phyloP scores from a whole-genome alignment of 2,888 invertebrate species.

The Stegana nigrithorax region DNA sequence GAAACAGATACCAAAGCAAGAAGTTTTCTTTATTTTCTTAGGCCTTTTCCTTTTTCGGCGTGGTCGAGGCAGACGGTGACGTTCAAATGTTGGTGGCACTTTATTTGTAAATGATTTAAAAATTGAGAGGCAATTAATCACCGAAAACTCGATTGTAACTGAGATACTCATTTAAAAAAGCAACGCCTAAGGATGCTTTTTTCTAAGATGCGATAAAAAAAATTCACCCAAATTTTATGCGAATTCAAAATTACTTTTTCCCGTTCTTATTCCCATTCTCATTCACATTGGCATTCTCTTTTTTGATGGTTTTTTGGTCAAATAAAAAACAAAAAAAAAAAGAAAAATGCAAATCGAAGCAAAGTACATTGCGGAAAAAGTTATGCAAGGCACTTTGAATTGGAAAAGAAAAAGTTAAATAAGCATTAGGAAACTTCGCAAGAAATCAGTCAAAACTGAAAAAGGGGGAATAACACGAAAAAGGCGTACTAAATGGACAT shows the following conservation, averaged over 20 bases:
- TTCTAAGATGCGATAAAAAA: slow-evolving; percentile 27
- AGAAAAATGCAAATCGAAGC: not conserved
- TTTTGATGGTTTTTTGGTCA: no score
- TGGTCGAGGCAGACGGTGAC: not conserved
- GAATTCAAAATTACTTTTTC: slow-evolving; percentile 19
- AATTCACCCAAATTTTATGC: slow-evolving; percentile 18
- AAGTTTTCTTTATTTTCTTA: slow-evolving; percentile 26
- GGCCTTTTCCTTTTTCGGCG: slow-evolving; percentile 15
- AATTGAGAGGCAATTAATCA: slow-evolving; percentile 64
- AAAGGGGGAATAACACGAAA: slow-evolving; percentile 37
- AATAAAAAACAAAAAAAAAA: not conserved
- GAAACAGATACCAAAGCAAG: slow-evolving; percentile 39
- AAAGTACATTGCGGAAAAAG: not conserved
- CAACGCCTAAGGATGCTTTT: slow-evolving; percentile 37
- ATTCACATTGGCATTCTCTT: no score
- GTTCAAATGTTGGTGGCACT: slow-evolving; percentile 16
- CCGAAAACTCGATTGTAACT: slow-evolving; percentile 53
- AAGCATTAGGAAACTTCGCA: slow-evolving; percentile 24
- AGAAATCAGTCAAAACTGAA: not conserved
- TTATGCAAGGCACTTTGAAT: slow-evolving; percentile 24
- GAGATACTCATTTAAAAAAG: slow-evolving; percentile 50
- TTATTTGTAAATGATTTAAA: slow-evolving; percentile 42
- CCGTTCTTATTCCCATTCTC: no score
- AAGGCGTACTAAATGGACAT: slow-evolving; percentile 52
- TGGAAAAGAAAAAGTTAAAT: slow-evolving; percentile 43